phyloP scores from a whole-genome alignment of 2,797 vertebrate species.

The Molossus molossus region DNA sequence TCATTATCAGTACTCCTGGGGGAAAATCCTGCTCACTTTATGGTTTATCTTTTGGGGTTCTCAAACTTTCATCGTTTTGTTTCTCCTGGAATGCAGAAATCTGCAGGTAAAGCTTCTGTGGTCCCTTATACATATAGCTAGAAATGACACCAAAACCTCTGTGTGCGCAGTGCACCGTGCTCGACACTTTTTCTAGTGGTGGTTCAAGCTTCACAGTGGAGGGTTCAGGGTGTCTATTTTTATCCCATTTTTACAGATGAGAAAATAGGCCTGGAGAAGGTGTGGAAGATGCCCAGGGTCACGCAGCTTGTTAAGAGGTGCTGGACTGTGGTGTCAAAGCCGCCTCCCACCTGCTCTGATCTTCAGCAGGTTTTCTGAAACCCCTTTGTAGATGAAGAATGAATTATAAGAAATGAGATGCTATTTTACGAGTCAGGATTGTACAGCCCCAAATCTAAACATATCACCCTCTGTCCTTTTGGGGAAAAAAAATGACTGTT shows the following conservation, averaged over 20 bases:
- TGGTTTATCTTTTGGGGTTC: neutral
- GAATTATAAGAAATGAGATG: conserved; percentile 31
- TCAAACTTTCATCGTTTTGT: neutral
- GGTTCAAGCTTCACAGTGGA: conserved; percentile 23
- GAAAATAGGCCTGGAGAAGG: conserved; percentile 44
- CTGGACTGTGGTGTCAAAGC: conserved; percentile 67
- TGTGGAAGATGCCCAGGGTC: conserved; percentile 62
- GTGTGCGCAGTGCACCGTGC: neutral
- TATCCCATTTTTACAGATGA: conserved; percentile 51
- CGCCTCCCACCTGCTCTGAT: conserved; percentile 55
- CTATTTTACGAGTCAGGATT: conserved; percentile 69
- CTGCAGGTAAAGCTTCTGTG: neutral
- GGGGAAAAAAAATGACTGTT: neutral
- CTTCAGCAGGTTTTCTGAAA: conserved; percentile 57
- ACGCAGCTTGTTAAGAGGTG: conserved; percentile 61
- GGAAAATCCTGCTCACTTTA: neutral
- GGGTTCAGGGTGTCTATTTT: conserved; percentile 63
- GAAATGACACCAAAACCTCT: neutral
- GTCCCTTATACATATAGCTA: neutral
- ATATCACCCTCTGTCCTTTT: conserved; percentile 41
- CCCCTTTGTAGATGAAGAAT: conserved; percentile 70
- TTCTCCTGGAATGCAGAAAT: neutral
- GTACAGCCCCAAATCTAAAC: conserved; percentile 61
- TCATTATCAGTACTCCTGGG: neutral
- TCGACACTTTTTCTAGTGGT: conserved; percentile 36